Evolutionary conservation across 2,797 vertebrate species (phyloP).

Genomic region (Buceros bicornis): DNA sequence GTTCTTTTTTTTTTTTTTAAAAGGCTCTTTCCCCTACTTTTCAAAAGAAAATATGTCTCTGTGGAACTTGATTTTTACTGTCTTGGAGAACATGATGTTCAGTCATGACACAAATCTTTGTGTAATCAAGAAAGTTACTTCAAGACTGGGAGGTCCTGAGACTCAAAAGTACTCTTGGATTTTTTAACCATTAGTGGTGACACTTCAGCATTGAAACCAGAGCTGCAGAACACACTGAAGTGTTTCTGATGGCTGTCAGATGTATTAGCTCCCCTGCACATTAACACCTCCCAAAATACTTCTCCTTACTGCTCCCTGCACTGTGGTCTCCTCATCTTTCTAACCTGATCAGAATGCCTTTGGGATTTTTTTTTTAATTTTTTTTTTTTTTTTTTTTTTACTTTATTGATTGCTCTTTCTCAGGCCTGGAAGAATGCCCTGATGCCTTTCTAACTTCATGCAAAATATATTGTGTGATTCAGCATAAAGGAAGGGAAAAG

Average conservation of each 20-base stretch:
- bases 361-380: neutral
- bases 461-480: neutral
- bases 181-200: neutral
- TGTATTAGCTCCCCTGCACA: neutral
- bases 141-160: neutral
- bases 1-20: neutral
- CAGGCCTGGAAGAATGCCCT: neutral
- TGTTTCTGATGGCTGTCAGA: neutral
- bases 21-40: neutral
- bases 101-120: neutral
- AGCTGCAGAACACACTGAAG: neutral
- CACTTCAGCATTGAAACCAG: neutral
- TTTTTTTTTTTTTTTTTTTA: too few relatives aligned
- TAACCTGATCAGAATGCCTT: neutral
- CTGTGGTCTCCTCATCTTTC: neutral
- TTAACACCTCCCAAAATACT: neutral
- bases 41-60: constrained; percentile 24
- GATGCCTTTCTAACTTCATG: neutral
- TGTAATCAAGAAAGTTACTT: constrained; percentile 16
- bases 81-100: constrained; percentile 20
- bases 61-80: neutral
- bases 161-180: neutral
- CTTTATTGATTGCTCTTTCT: neutral
- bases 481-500: neutral
- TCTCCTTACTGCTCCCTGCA: neutral